Base-by-base conservation (phyloP, 2,888 invertebrate genomes). In the Teleogryllus oceanicus region DNA sequence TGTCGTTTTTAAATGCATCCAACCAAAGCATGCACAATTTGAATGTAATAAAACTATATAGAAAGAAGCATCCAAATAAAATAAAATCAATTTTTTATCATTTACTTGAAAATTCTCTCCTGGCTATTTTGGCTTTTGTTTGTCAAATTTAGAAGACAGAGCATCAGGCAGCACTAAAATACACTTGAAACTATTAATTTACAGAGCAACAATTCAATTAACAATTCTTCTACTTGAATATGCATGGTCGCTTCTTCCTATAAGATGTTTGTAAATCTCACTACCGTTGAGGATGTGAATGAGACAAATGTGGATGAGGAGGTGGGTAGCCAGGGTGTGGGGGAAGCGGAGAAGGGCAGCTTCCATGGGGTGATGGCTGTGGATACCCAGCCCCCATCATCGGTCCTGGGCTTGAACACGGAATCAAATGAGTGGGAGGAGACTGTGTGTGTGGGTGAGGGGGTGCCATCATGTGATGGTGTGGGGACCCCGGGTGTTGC, bases 201-300 rank as follows among this genome's bases (percentile, higher is more conserved):
- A 78, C 50, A 78, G n/a, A 78, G 74, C 16, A 78, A 49, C 51
- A 74, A 62, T 78, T 49, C 50, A 76, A 76, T 49, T 76, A 78
- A 78, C 62, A 78, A 37, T 37, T 37, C 8, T 8, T 37, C 37
- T 8, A 37, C 37, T 37, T 37, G 5, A 37, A 37, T 37, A 8
- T 37, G 37, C 37, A 37, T 37, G 37, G 37, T 37, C 8, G 37
- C 37, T 37, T 37, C 37, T 37, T 37, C 37, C 37, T 37, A 37
- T 37, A 37, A 37, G 37, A 37, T 37, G 37, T 37, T 37, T 37
- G 74, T 74, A n/a, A 20, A 74, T 76, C 74, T 75, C 77, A 81
- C 92, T 94, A 95, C 92, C 95, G 94, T 89, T 94, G 95, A 85
- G 93, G 92, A 88, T 94, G 94, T 85, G 92, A 90, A 86, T 91